A percentile compares a stretch with the other conserved stretches of the same genome.
These are phyloP conservation scores for Danio jaintianensis DNA, from an alignment of 2,797 vertebrate species.

Conservation along the genomic window DNA sequence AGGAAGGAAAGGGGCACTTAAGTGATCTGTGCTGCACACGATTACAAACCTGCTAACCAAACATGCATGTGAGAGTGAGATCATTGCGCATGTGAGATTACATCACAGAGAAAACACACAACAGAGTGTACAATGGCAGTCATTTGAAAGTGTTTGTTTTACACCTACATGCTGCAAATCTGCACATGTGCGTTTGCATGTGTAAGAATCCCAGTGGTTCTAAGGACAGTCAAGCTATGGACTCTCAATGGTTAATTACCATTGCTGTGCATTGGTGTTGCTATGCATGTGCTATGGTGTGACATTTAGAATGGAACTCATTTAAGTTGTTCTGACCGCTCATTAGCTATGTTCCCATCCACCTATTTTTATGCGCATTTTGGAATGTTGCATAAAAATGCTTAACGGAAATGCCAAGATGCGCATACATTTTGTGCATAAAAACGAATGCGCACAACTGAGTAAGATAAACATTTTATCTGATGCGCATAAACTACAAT, in stretches of 20 bases:
- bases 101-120: constrained; percentile 20
- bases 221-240: neutral
- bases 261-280: neutral
- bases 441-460: too few relatives aligned
- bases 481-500: too few relatives aligned
- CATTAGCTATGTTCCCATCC: too few relatives aligned
- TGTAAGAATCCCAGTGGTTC: neutral
- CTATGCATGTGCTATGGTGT: neutral
- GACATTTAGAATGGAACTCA: too few relatives aligned
- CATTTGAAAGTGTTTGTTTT: constrained; percentile 29
- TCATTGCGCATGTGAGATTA: neutral
- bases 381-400: too few relatives aligned
- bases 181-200: neutral
- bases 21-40: neutral
- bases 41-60: constrained; percentile 2
- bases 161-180: neutral
- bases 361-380: too few relatives aligned
- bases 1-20: constrained; percentile 34
- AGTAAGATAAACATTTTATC: too few relatives aligned
- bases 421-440: too few relatives aligned
- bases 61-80: constrained; percentile 4
- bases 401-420: too few relatives aligned
- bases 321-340: too few relatives aligned
- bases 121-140: neutral
- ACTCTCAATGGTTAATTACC: too few relatives aligned